Percentiles rank a stretch among this genome's conserved stretches.
Conservation (phyloP, 2,113 vertebrate species). For the Alethe diademata region DNA sequence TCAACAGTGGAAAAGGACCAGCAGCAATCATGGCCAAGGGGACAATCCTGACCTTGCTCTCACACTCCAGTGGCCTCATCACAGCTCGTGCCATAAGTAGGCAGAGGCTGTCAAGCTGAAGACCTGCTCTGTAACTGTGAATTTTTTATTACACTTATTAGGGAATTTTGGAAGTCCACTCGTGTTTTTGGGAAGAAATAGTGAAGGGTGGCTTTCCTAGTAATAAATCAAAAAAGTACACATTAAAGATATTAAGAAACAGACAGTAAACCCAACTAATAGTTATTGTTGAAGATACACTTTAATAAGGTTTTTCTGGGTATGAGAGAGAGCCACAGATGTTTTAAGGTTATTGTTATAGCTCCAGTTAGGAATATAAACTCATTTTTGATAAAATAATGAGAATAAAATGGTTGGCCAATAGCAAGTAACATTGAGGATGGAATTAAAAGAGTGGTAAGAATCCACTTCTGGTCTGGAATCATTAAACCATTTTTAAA, state of each 20-base stretch:
- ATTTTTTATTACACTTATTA: background rate
- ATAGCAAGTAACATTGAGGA: background rate
- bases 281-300: background rate
- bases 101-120: background rate
- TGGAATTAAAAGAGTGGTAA: background rate
- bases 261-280: background rate
- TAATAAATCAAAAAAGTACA: background rate
- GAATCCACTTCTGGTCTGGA: background rate
- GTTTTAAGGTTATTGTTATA: background rate
- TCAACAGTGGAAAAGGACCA: fast-evolving
- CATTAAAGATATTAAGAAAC: background rate
- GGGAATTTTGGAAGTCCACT: background rate
- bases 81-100: fast-evolving
- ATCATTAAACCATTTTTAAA: background rate
- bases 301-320: background rate
- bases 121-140: background rate
- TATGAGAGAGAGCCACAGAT: background rate
- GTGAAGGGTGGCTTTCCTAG: background rate
- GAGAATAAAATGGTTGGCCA: background rate
- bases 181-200: background rate
- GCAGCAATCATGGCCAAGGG: background rate
- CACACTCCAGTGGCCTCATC: background rate
- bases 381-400: background rate
- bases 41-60: background rate
- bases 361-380: background rate